Percentiles rank a stretch among this genome's conserved stretches.
Evolutionary conservation across 2,888 invertebrate species (phyloP).

Genomic region (Calliphora vomitoria): DNA sequence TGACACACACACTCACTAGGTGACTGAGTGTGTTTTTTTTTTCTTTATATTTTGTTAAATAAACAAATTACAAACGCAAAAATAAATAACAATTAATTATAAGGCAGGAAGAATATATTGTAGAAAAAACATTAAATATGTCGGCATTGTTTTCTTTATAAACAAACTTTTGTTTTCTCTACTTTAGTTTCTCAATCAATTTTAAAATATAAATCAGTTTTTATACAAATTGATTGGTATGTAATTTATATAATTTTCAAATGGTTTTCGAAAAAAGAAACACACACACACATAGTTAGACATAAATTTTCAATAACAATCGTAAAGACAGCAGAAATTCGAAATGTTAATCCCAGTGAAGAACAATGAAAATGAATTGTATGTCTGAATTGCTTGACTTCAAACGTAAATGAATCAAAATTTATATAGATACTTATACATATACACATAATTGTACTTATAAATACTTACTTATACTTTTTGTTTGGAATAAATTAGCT

Average conservation of each 20-base stretch:
- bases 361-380: constrained; percentile 53
- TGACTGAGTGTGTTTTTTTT: constrained; percentile 27
- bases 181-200: constrained; percentile 51
- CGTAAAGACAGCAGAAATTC: constrained; percentile 34
- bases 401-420: constrained; percentile 44
- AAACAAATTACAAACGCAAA: constrained; percentile 53
- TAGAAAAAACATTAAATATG: constrained; percentile 27
- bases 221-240: constrained; percentile 16
- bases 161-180: constrained; percentile 46
- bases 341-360: constrained; percentile 41
- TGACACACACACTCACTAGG: neutral
- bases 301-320: constrained; percentile 44
- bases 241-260: constrained; percentile 19
- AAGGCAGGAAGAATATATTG: neutral
- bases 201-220: constrained; percentile 39
- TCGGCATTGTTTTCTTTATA: constrained; percentile 61
- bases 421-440: neutral
- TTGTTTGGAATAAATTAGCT: constrained; percentile 17
- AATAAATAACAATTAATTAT: constrained; percentile 59
- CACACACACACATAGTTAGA: neutral
- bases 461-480: neutral
- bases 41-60: constrained; percentile 29
- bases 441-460: neutral
- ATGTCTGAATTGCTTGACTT: constrained; percentile 6
- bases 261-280: constrained; percentile 27